Evolutionary conservation across 2,797 vertebrate species (phyloP).

Genomic region (Allobates femoralis): DNA sequence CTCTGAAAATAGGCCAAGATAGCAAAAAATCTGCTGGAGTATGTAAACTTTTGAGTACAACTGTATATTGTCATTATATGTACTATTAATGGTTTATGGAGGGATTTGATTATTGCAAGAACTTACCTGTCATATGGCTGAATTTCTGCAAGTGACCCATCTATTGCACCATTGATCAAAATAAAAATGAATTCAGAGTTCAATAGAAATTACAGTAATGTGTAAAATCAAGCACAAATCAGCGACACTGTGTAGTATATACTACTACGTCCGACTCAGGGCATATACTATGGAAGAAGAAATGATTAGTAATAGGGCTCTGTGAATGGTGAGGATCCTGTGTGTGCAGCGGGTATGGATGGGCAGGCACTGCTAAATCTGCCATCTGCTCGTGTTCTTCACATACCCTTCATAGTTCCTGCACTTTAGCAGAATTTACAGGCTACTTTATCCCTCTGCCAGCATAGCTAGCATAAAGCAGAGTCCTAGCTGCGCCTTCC

Average conservation of each 20-base stretch:
- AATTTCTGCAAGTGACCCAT: too few relatives aligned
- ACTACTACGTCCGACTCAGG: background rate
- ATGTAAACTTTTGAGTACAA: too few relatives aligned
- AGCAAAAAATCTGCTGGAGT: too few relatives aligned
- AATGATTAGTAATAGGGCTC: background rate
- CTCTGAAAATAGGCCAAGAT: too few relatives aligned
- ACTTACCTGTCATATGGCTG: too few relatives aligned
- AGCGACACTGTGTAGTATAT: background rate
- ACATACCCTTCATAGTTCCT: conserved; percentile 33
- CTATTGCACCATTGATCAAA: too few relatives aligned
- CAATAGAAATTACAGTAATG: background rate
- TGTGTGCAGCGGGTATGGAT: conserved; percentile 1
- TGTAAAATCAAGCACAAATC: background rate
- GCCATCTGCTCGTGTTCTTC: conserved; percentile 38
- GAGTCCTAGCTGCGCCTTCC: background rate
- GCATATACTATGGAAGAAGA: background rate
- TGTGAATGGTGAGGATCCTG: conserved; percentile 23
- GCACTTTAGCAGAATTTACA: conserved; percentile 36
- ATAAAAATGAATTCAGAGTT: background rate
- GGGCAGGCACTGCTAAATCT: background rate
- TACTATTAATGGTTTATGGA: too few relatives aligned
- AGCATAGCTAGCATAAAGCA: conserved; percentile 30
- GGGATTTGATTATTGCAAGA: too few relatives aligned
- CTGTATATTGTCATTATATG: too few relatives aligned
- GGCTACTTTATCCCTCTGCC: conserved; percentile 5